phyloP scores from a whole-genome alignment of 1,140 invertebrate species.

The Phymorhynchus buccinoides region DNA sequence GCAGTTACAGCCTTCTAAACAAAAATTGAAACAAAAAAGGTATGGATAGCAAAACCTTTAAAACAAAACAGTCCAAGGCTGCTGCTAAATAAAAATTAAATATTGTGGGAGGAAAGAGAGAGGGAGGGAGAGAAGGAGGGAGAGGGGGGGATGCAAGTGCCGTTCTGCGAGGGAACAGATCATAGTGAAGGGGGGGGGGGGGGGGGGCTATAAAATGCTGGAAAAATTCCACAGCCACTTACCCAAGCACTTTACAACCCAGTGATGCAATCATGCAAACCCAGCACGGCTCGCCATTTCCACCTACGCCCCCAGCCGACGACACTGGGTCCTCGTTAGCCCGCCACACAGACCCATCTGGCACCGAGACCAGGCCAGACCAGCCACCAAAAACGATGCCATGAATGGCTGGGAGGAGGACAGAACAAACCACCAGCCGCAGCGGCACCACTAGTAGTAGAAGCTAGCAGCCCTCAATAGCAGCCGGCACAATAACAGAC shows the following conservation, averaged over 20 bases:
- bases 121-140: neutral
- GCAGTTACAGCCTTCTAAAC: no score
- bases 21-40: no score
- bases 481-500: no score
- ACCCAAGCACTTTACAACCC: no score
- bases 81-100: no score
- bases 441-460: neutral
- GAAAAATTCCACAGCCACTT: no score
- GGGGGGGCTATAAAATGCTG: no score
- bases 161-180: neutral
- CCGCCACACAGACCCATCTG: conserved; percentile 2
- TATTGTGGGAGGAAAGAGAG: no score
- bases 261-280: neutral
- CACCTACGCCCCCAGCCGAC: neutral
- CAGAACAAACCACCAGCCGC: neutral
- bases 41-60: no score
- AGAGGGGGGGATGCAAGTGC: neutral
- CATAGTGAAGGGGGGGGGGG: no score
- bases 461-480: no score
- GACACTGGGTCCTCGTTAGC: neutral
- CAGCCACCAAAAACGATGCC: neutral
- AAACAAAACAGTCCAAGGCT: no score
- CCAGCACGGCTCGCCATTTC: neutral
- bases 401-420: neutral
- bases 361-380: neutral